Evolutionary conservation across 2,113 vertebrate genomes (phyloP).

Genomic region (Gadus chalcogrammus): DNA sequence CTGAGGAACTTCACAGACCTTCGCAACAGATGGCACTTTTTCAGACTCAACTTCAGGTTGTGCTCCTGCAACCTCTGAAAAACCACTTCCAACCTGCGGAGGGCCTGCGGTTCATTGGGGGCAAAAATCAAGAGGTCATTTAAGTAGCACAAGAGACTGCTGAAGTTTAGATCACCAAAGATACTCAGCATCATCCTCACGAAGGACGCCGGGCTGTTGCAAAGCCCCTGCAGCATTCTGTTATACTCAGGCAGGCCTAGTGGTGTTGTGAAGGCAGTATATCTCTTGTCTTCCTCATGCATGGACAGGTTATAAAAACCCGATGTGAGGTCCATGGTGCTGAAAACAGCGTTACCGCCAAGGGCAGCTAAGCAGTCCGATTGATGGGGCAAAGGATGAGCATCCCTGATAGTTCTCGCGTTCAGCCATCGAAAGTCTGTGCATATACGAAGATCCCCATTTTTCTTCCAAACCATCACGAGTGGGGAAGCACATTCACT

Average conservation of each 20-base stretch:
- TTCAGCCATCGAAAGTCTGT: constrained; percentile 1
- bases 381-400: too few species aligned
- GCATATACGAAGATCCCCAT: constrained; percentile 17
- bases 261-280: constrained; percentile 18
- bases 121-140: too few species aligned
- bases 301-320: too few species aligned
- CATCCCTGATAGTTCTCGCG: neutral
- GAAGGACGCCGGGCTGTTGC: constrained; percentile 15
- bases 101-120: too few species aligned
- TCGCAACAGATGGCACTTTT: too few species aligned
- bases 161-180: constrained; percentile 31
- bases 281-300: constrained; percentile 15
- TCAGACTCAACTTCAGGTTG: too few species aligned
- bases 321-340: too few species aligned
- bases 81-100: too few species aligned
- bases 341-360: too few species aligned
- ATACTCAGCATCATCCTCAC: constrained; percentile 28
- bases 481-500: neutral
- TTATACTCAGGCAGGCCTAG: constrained; percentile 16
- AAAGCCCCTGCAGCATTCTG: neutral
- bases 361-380: too few species aligned
- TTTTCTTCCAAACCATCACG: neutral
- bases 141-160: constrained; percentile 5
- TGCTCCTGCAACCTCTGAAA: too few species aligned
- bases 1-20: too few species aligned